Evolutionary conservation across 2,888 invertebrate species (phyloP).

Genomic region (Orthonychiurus folsomi): DNA sequence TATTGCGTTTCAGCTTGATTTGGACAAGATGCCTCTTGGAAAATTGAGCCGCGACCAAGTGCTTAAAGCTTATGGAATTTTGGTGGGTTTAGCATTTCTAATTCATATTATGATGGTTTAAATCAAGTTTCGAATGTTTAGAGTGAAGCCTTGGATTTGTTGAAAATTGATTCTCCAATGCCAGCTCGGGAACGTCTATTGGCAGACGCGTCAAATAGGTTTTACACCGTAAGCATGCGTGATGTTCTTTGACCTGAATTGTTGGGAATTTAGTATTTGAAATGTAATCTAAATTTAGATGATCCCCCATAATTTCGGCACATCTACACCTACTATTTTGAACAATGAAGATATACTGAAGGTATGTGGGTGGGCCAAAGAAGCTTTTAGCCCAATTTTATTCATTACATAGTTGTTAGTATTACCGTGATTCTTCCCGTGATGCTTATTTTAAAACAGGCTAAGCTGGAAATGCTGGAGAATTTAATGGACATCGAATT

Average conservation of each 20-base stretch:
- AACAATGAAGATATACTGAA: constrained; percentile 66
- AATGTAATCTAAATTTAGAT: too few relatives aligned
- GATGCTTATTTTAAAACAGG: constrained; percentile 43
- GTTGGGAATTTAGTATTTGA: too few relatives aligned
- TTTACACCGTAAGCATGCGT: too few relatives aligned
- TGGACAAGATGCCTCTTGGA: constrained; percentile 96
- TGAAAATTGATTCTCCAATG: constrained; percentile 48
- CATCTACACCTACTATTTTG: constrained; percentile 69
- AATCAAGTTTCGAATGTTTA: too few relatives aligned
- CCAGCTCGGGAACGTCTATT: constrained; percentile 49
- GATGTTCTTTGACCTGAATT: too few relatives aligned
- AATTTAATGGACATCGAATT: constrained; percentile 89
- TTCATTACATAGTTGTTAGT: too few relatives aligned
- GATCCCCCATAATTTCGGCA: constrained; percentile 90
- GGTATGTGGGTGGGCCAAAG: too few relatives aligned
- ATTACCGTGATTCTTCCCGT: constrained; percentile 13
- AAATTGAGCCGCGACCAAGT: constrained; percentile 88
- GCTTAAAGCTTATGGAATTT: constrained; percentile 69
- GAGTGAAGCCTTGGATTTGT: constrained; percentile 42
- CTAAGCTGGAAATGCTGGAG: constrained; percentile 77
- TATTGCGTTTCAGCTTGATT: constrained; percentile 57
- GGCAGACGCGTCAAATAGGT: constrained; percentile 81
- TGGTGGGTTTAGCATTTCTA: too few relatives aligned
- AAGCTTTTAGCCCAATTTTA: too few relatives aligned
- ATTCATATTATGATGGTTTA: too few relatives aligned